A percentile compares a stretch with the other conserved stretches of the same genome.
phyloP scores from a whole-genome alignment of 2,113 vertebrate genomes.

The Lasiurus borealis region DNA sequence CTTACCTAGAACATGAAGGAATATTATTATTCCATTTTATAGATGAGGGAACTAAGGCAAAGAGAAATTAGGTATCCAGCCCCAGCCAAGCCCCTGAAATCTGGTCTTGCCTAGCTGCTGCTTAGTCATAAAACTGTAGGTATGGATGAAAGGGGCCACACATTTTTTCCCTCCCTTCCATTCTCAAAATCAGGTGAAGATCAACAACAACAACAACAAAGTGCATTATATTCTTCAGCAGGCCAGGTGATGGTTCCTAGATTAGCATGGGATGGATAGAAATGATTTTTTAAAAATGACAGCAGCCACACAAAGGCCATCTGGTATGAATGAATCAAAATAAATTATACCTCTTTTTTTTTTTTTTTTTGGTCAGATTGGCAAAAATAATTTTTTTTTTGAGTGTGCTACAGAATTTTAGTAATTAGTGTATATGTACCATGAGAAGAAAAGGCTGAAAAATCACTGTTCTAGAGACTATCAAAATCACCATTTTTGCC shows the following conservation, averaged over 20 bases:
- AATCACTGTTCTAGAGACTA: neutral
- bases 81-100: neutral
- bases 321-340: neutral
- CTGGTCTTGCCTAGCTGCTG: neutral
- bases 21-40: neutral
- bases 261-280: too few species aligned
- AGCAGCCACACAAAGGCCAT: neutral
- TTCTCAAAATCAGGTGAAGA: too few species aligned
- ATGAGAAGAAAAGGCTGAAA: neutral
- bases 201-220: too few species aligned
- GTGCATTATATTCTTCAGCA: too few species aligned
- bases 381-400: neutral
- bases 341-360: neutral
- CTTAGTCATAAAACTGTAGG: neutral
- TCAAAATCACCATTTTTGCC: neutral
- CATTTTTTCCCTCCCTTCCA: too few species aligned
- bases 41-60: constrained; percentile 32
- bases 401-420: neutral
- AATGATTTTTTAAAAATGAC: neutral
- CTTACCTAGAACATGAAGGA: constrained; percentile 21
- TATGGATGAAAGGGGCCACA: too few species aligned
- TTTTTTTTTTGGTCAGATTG: neutral
- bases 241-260: too few species aligned
- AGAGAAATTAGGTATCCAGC: constrained; percentile 15
- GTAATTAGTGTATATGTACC: neutral